phyloP scores from a whole-genome alignment of 1,140 invertebrate species.

The Dendroctonus ponderosae region DNA sequence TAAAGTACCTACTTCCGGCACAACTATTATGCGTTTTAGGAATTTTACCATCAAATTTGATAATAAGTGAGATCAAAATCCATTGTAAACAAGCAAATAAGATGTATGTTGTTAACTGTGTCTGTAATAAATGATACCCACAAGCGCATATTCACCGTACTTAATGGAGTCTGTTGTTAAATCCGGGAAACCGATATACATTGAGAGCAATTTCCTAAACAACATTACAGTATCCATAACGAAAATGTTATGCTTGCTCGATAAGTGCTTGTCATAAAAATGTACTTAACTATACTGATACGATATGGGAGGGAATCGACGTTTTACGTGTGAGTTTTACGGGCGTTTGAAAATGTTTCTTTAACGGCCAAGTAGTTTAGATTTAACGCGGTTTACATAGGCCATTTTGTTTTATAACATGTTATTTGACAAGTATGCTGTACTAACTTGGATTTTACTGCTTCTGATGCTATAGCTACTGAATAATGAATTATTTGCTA shows the following conservation, averaged over 20 bases:
- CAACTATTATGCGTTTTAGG: too few relatives aligned
- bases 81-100: too few relatives aligned
- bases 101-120: too few relatives aligned
- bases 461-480: too few relatives aligned
- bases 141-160: not conserved
- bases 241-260: not conserved
- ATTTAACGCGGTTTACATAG: conserved; percentile 1
- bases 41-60: too few relatives aligned
- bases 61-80: too few relatives aligned
- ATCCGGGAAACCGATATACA: not conserved
- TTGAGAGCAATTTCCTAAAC: conserved; percentile 1
- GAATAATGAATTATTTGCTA: too few relatives aligned
- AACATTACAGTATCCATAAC: conserved; percentile 1
- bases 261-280: conserved; percentile 9
- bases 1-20: too few relatives aligned
- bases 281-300: conserved; percentile 5
- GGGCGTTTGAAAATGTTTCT: not conserved
- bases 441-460: too few relatives aligned
- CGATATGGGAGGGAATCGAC: not conserved
- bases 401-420: not conserved
- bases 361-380: conserved; percentile 6
- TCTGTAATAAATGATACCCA: too few relatives aligned
- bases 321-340: conserved; percentile 5
- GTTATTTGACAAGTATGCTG: not conserved
- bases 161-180: too few relatives aligned